Percentiles rank a stretch among this genome's conserved stretches.
Evolutionary conservation across 2,888 invertebrate species (phyloP).

Genomic region (Peribatodes rhomboidaria): DNA sequence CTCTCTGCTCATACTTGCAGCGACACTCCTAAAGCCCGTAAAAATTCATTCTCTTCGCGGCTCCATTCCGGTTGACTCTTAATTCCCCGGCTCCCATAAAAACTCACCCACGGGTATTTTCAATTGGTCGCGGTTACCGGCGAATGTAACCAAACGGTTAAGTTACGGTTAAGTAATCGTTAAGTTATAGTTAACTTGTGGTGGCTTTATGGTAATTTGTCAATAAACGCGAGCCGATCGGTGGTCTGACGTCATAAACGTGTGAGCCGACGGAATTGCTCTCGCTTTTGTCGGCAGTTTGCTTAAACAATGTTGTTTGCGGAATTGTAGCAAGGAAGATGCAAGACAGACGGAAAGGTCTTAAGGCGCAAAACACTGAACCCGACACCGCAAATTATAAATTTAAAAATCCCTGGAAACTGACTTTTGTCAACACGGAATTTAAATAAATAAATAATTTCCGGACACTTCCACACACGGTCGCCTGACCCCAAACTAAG

Average conservation of each 20-base stretch:
- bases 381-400: too few species aligned
- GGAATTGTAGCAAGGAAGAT: not conserved
- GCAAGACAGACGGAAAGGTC: not conserved
- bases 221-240: slow-evolving; percentile 21
- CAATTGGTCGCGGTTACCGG: slow-evolving; percentile 40
- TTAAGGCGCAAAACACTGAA: too few species aligned
- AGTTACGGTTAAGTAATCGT: slow-evolving; percentile 22
- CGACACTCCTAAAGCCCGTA: not conserved
- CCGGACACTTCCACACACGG: too few species aligned
- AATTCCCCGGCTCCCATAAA: slow-evolving; percentile 27
- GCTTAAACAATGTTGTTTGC: not conserved
- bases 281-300: slow-evolving; percentile 27
- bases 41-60: not conserved
- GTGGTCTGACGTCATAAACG: slow-evolving; percentile 24
- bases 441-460: too few species aligned
- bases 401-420: too few species aligned
- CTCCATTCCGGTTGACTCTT: slow-evolving; percentile 13
- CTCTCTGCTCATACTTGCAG: not conserved
- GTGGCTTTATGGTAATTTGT: slow-evolving; percentile 38
- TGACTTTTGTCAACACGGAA: too few species aligned
- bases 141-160: slow-evolving; percentile 30
- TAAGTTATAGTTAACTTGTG: slow-evolving; percentile 19
- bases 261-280: slow-evolving; percentile 22
- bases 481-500: too few species aligned
- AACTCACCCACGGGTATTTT: slow-evolving; percentile 31